Percentiles rank a stretch among this genome's conserved stretches.
These are phyloP conservation scores for Amblyteles armatorius DNA, from an alignment of 2,888 invertebrate species.

Conservation along the genomic window DNA sequence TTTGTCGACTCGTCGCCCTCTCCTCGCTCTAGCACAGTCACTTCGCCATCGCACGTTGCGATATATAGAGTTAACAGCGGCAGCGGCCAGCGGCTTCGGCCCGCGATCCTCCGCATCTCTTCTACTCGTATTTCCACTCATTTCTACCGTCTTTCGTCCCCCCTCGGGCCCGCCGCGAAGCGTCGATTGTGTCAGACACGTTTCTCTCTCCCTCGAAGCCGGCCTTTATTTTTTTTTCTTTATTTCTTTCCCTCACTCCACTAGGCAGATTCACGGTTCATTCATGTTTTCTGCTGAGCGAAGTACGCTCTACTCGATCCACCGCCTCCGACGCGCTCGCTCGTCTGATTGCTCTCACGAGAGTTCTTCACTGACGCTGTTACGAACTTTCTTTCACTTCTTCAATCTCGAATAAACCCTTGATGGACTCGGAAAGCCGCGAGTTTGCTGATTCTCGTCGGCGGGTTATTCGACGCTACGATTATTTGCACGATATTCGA, in stretches of 20 bases:
- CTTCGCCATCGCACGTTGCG: neutral
- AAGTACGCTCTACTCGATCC: conserved; percentile 55
- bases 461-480: neutral
- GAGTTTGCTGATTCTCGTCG: conserved; percentile 48
- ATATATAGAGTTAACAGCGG: conserved; percentile 12
- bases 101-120: conserved; percentile 22
- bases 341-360: conserved; percentile 39
- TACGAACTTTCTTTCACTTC: conserved; percentile 47
- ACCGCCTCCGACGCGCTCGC: conserved; percentile 62
- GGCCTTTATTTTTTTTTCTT: conserved; percentile 37
- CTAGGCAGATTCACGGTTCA: conserved; percentile 78
- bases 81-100: conserved; percentile 14
- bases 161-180: conserved; percentile 13
- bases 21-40: neutral
- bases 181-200: conserved; percentile 61
- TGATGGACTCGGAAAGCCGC: conserved; percentile 9
- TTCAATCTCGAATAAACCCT: conserved; percentile 40
- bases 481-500: conserved; percentile 17
- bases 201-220: conserved; percentile 43
- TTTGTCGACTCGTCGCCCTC: conserved; percentile 15
- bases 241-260: conserved; percentile 49
- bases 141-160: conserved; percentile 5
- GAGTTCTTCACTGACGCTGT: conserved; percentile 19
- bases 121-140: conserved; percentile 26
- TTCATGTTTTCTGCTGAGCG: conserved; percentile 76